Percentiles rank a stretch among this genome's conserved stretches.
phyloP scores from a whole-genome alignment of 2,113 vertebrate species.

The Stomatorhinus ivindoensis region DNA sequence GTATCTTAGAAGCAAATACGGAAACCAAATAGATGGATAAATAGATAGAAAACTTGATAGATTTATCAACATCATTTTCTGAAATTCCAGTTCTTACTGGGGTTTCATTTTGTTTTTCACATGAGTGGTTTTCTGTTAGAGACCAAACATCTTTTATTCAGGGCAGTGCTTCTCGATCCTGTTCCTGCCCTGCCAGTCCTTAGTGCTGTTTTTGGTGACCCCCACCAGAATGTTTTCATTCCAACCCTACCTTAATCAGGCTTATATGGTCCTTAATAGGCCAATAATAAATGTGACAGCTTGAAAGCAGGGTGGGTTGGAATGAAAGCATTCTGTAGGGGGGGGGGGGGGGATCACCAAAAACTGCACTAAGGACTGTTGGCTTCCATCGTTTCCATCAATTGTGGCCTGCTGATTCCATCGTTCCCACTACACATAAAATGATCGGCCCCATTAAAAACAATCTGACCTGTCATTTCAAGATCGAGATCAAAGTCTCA shows the following conservation, averaged over 20 bases:
- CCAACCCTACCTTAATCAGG: not conserved
- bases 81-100: not conserved
- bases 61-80: not conserved
- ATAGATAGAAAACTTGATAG: not conserved
- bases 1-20: too few relatives aligned
- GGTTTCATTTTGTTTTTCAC: not conserved
- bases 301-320: not conserved
- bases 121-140: not conserved
- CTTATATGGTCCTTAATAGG: not conserved
- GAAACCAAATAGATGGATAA: not conserved
- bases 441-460: not conserved
- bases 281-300: not conserved
- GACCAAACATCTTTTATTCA: not conserved
- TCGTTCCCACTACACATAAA: not conserved
- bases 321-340: not conserved
- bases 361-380: not conserved
- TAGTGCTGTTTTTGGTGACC: too few relatives aligned
- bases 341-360: not conserved
- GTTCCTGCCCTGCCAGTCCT: not conserved
- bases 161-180: not conserved
- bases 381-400: not conserved
- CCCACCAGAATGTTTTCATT: not conserved
- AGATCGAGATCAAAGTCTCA: not conserved
- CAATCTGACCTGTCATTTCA: not conserved
- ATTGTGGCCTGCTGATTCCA: not conserved